Evolutionary conservation across 2,113 vertebrate species (phyloP).

Genomic region (Myotis yumanensis): DNA sequence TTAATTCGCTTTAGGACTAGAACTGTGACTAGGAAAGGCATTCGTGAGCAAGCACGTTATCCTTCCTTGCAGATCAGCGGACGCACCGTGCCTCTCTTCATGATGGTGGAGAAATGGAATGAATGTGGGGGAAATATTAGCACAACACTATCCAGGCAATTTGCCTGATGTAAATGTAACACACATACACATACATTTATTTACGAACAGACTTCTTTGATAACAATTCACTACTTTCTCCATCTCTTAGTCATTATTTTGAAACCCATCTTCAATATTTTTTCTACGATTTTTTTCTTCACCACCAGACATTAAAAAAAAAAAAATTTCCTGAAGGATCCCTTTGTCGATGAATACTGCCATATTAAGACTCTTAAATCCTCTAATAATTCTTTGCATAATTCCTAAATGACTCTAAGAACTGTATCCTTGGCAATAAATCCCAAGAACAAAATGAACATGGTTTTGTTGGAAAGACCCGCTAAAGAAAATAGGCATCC

Average conservation of each 20-base stretch:
- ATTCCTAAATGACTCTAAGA: conserved; percentile 79
- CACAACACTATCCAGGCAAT: neutral
- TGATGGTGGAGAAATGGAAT: neutral
- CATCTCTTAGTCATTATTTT: conserved; percentile 34
- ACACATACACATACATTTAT: neutral
- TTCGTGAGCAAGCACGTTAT: neutral
- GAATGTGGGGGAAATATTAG: neutral
- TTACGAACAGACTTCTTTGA: neutral
- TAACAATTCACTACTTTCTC: neutral
- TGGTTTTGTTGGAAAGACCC: conserved; percentile 70
- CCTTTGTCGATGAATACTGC: conserved; percentile 69
- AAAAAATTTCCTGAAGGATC: conserved; percentile 63
- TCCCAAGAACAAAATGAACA: conserved; percentile 76
- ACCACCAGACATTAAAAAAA: conserved; percentile 52
- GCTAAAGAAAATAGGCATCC: conserved; percentile 68
- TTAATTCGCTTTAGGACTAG: conserved; percentile 39
- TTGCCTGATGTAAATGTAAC: neutral
- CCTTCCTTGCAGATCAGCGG: neutral
- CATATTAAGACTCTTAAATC: conserved; percentile 75
- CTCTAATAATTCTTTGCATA: conserved; percentile 80
- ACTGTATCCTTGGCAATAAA: conserved; percentile 78
- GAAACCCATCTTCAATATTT: conserved; percentile 31
- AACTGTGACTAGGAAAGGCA: conserved; percentile 37
- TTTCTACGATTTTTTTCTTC: conserved; percentile 47
- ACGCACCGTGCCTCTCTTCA: neutral